Evolutionary conservation across 1,140 invertebrate species (phyloP), one percentile per base, ranked within the genome.

Genomic region (Aphaenogaster rudis): DNA sequence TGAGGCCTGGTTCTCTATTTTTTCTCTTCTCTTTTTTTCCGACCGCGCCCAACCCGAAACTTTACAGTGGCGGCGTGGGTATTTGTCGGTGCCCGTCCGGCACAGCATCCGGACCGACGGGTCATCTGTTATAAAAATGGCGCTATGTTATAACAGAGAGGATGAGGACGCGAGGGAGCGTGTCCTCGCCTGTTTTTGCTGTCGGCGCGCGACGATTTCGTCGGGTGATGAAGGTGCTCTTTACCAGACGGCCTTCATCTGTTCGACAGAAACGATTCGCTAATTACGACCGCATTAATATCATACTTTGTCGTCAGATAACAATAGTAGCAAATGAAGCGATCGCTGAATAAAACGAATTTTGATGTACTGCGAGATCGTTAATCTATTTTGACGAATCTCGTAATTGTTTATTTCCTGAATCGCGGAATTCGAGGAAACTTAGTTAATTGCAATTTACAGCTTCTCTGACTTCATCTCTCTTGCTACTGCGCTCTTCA

Each of bases 71-170:
- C 72, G 54, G 50, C 78, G 72, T 36, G 54, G 79, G 78, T 90
- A 90, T 90, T 90, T 90, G 89, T 90, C 88, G 88, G 85, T 87
- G 79, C 42, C 78, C 89, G 78, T 90, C 89, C 89, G 79, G 88
- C 61, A 50, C 88, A 90, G 89, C 67, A 74, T 82, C 86, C 89
- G 85, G 71, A 59, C 82, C 72, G 89, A 89, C 84, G 89, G 88
- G 89, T 88, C 88, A 90, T 90, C 90, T 90, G 79, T 90, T 90
- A 90, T 50, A 90, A 88, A 90, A 90, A 90, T 90, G 88, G 89
- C 80, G 63, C 33, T 85, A 82, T 66, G 88, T 90, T 90, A 87
- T 80, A 90, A 74, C 89, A 54, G 74, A 81, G 88, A 63, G 84
- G 74, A 52, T 45, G 57, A 84, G 85, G 67, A 84, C 66, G 72